Evolutionary conservation across 2,797 vertebrate genomes (phyloP), one percentile per base, ranked within the genome.

Genomic region (Bradypodion pumilum): DNA sequence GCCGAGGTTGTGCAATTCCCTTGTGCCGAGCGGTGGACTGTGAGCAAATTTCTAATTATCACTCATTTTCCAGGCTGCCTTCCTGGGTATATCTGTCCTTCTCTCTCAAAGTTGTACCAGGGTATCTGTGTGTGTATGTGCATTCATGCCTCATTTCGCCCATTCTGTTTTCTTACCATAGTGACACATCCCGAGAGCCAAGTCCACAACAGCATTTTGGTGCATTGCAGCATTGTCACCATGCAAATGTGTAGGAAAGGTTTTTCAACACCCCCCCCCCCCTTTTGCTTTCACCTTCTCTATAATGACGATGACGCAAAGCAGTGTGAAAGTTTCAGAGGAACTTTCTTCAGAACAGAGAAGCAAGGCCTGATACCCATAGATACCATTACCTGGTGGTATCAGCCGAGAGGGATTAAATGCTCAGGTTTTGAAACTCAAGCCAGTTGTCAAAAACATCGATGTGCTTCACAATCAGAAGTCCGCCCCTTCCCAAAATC

Each of bases 181-280:
- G 4, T 37, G 88, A 62, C 86, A 44, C 68, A 29, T 74, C 66
- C 91, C 46, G 81, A 87, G 87, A 86, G 12, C 7, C 23, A 56
- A 19, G 42, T 83, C 52, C 89, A 86, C 85, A 44, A 81, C 49
- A 78, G 87, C 89, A 87, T 83, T 52, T 81, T 90, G 92, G 91
- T 92, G 94, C 93, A 92, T 73, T 92, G 94, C 95, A 89, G 94
- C 86, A 27, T 87, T 89, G 87, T 86, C 40, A 8, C 13, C 4
- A 10, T n/a, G 12, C 23, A 37, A 46, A 44, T n/a, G 32, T 56
- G 21, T 59, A 21, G 3, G 44, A 40, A 42, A 32, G 16, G n/a
- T n/a, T n/a, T n/a, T n/a, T n/a, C n/a, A n/a, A n/a, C n/a, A 52
- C 3, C 52, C 3, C 10, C 4, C 46, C 85, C 89, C 87, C 52